Percentiles rank a stretch among this genome's conserved stretches.
Conservation (phyloP, 2,113 vertebrate genomes). For the Sprattus sprattus region DNA sequence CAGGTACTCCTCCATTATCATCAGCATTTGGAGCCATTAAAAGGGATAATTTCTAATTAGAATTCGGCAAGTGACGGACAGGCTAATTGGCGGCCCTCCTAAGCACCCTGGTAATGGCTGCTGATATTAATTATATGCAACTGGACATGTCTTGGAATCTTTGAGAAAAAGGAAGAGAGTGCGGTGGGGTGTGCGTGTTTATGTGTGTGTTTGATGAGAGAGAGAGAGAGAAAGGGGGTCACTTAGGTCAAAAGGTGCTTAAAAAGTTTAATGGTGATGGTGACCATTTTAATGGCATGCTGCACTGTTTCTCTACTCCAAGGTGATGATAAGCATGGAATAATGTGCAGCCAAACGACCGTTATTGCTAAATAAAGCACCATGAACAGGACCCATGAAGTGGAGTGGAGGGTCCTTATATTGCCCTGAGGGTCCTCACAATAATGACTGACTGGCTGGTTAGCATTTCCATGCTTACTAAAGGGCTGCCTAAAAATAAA, state of each 20-base stretch:
- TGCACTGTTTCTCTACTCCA: not conserved
- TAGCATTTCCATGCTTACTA: not conserved
- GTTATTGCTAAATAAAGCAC: not conserved
- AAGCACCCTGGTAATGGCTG: conserved; percentile 55
- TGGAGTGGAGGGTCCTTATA: not conserved
- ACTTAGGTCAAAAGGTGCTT: not conserved
- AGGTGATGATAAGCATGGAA: not conserved
- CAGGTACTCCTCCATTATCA: conserved; percentile 58
- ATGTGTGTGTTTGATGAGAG: not conserved
- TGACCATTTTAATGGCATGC: not conserved
- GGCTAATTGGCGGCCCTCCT: conserved; percentile 57
- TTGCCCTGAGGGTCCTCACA: not conserved
- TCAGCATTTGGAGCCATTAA: conserved; percentile 66
- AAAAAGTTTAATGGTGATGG: not conserved
- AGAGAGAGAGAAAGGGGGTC: not conserved
- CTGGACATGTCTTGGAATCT: conserved; percentile 54
- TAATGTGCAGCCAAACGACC: not conserved
- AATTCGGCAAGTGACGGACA: conserved; percentile 56
- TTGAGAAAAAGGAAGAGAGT: conserved; percentile 27
- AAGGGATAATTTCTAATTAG: conserved; percentile 64
- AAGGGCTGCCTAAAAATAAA: not conserved
- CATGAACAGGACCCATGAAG: not conserved
- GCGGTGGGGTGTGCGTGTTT: not conserved
- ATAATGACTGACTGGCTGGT: not conserved
- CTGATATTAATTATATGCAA: conserved; percentile 60